These are phyloP conservation scores for Anguilla anguilla DNA, from an alignment of 2,797 vertebrate genomes.

Conservation along the genomic window DNA sequence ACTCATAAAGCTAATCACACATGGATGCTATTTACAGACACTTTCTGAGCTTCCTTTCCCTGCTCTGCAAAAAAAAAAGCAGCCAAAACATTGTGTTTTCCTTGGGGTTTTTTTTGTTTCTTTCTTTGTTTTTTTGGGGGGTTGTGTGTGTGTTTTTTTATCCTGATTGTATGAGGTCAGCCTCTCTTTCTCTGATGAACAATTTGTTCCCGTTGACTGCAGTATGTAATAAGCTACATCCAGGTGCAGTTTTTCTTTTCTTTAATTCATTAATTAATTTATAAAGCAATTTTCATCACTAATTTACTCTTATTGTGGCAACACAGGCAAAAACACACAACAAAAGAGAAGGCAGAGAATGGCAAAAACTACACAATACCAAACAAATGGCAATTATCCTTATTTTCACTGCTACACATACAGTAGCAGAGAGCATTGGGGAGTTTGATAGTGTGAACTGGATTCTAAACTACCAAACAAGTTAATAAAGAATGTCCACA, in stretches of 20 bases:
- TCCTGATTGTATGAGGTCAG: neutral
- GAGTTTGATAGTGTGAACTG: neutral
- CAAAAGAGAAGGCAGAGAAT: neutral
- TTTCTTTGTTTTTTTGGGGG: too few species aligned
- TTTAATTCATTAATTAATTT: neutral
- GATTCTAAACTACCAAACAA: neutral
- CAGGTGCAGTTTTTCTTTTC: neutral
- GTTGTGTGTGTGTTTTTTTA: neutral
- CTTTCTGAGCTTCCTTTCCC: conserved; percentile 17
- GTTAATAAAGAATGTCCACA: neutral
- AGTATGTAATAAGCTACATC: neutral
- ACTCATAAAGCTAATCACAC: conserved; percentile 30
- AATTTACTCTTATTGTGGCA: neutral
- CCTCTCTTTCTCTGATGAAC: neutral
- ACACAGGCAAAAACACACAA: neutral
- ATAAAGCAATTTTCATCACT: neutral
- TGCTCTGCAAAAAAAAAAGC: neutral
- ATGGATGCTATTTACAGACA: conserved; percentile 33
- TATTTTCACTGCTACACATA: neutral
- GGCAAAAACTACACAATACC: neutral
- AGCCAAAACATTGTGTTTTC: neutral
- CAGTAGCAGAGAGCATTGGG: neutral
- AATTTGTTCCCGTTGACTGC: neutral
- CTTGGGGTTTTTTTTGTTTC: neutral
- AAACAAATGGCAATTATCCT: neutral